Percentiles rank a stretch among this genome's conserved stretches.
Evolutionary conservation across 2,797 vertebrate species (phyloP).

Genomic region (Epinephelus malabaricus): DNA sequence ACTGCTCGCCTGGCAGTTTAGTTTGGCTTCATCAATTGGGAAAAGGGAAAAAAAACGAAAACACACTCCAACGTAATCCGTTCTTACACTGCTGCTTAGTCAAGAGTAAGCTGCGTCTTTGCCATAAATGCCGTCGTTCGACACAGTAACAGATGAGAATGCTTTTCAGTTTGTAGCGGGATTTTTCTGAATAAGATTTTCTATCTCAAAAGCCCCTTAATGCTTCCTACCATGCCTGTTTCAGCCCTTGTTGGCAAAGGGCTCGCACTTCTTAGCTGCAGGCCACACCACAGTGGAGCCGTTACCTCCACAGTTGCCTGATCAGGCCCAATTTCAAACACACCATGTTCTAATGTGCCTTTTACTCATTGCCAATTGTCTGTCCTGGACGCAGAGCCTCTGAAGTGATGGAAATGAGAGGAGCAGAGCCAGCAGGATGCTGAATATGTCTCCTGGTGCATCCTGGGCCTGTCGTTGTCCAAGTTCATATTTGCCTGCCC

Average conservation of each 20-base stretch:
- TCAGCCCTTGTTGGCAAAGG: conserved; percentile 62
- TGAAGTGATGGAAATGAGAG: conserved; percentile 34
- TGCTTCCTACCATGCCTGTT: conserved; percentile 52
- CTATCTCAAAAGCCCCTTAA: conserved; percentile 59
- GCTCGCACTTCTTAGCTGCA: conserved; percentile 44
- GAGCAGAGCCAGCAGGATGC: background rate
- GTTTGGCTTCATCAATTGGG: conserved; percentile 19
- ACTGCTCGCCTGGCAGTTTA: background rate
- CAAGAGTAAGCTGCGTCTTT: conserved; percentile 43
- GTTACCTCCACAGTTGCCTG: conserved; percentile 65
- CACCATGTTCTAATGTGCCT: conserved; percentile 31
- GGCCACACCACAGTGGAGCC: conserved; percentile 49
- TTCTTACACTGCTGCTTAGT: conserved; percentile 41
- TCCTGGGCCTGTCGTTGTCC: background rate
- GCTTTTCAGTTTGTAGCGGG: conserved; percentile 27
- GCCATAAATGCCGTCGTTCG: conserved; percentile 34
- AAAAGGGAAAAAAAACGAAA: conserved; percentile 2
- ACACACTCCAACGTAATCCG: conserved; percentile 38
- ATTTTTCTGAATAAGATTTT: conserved; percentile 61
- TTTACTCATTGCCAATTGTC: conserved; percentile 41
- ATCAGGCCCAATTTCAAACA: conserved; percentile 60
- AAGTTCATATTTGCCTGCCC: background rate
- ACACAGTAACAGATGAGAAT: conserved; percentile 43
- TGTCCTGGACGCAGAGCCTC: conserved; percentile 10
- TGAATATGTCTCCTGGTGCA: conserved; percentile 13